A percentile compares a stretch with the other conserved stretches of the same genome.
phyloP scores from a whole-genome alignment of 1,140 invertebrate genomes.

The Mercenaria mercenaria region DNA sequence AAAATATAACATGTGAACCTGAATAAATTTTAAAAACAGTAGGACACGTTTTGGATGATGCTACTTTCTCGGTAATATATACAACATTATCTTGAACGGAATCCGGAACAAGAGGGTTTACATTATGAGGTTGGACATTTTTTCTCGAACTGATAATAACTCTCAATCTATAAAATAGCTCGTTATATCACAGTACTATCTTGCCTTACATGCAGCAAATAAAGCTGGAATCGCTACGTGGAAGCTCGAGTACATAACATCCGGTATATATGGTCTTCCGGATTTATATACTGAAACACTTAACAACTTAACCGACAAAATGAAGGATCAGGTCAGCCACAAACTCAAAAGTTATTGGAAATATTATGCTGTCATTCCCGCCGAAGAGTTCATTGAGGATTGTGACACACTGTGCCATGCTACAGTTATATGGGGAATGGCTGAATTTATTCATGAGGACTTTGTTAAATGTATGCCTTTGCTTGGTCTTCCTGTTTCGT shows the following conservation, averaged over 20 bases:
- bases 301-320: neutral
- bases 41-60: too few species aligned
- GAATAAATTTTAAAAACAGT: too few species aligned
- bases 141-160: too few species aligned
- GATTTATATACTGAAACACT: neutral
- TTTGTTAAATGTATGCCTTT: too few species aligned
- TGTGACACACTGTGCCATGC: slow-evolving; percentile 8
- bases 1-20: too few species aligned
- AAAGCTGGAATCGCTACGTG: slow-evolving; percentile 90
- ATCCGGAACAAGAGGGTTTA: too few species aligned
- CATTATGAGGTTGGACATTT: too few species aligned
- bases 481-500: too few species aligned
- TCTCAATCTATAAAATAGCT: too few species aligned
- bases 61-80: too few species aligned
- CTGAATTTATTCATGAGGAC: neutral
- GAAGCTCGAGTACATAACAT: slow-evolving; percentile 90
- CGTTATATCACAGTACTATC: slow-evolving; percentile 95
- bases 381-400: neutral
- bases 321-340: neutral
- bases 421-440: slow-evolving; percentile 8
- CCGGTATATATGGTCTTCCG: slow-evolving; percentile 52
- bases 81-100: too few species aligned
- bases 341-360: neutral
- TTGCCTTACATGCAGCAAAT: slow-evolving; percentile 93
- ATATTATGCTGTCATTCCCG: slow-evolving; percentile 15